These are phyloP conservation scores for Dasyornis broadbenti DNA, from an alignment of 2,113 vertebrate genomes.

Conservation along the genomic window DNA sequence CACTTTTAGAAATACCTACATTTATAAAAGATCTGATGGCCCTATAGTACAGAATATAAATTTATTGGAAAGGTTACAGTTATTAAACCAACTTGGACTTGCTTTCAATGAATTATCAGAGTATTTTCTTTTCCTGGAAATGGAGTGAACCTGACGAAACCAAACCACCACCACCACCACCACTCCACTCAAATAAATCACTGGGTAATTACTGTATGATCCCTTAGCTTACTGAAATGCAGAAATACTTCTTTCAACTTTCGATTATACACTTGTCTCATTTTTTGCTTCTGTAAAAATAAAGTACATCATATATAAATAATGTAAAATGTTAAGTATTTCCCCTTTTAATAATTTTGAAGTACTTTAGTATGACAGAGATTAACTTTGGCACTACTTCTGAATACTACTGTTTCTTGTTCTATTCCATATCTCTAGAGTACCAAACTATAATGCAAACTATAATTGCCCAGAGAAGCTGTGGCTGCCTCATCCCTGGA, in stretches of 20 bases:
- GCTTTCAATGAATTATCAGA: not conserved
- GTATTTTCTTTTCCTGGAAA: not conserved
- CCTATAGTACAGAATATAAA: not conserved
- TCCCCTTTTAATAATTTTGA: not conserved
- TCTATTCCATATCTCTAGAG: not conserved
- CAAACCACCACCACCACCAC: not conserved
- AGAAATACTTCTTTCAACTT: not conserved
- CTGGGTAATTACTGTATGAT: not conserved
- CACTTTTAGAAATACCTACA: not conserved
- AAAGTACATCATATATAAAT: not conserved
- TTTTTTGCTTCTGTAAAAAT: not conserved
- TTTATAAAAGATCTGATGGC: not conserved
- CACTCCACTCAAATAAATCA: not conserved
- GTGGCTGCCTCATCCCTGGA: not conserved
- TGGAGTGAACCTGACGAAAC: not conserved
- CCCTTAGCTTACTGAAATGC: not conserved
- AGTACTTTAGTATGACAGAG: not conserved
- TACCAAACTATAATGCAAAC: not conserved
- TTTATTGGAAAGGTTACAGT: not conserved
- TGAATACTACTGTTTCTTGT: not conserved
- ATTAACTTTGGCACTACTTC: not conserved
- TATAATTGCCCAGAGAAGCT: not conserved
- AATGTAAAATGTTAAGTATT: not conserved
- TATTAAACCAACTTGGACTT: not conserved
- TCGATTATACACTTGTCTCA: accelerated